phyloP scores from a whole-genome alignment of 2,113 vertebrate species.

The Forbesichthys papilliferus region DNA sequence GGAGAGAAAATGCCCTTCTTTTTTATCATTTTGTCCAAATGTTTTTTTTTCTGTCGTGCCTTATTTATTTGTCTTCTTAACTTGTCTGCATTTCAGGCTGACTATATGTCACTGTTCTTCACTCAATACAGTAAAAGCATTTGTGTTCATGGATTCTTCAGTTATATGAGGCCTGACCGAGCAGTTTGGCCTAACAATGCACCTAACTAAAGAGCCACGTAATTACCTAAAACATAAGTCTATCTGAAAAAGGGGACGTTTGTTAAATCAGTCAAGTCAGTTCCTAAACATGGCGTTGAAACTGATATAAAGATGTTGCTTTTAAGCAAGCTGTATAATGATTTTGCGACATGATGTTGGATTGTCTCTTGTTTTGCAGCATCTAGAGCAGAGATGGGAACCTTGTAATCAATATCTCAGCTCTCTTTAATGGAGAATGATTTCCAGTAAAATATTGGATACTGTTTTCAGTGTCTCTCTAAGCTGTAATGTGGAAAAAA shows the following conservation, averaged over 20 bases:
- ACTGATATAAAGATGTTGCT: conserved; percentile 2
- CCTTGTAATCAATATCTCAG: conserved; percentile 13
- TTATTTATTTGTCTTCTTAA: neutral
- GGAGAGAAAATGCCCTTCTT: conserved; percentile 31
- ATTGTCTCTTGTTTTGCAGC: conserved; percentile 3
- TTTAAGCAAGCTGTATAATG: neutral
- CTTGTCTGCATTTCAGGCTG: neutral
- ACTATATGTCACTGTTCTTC: neutral
- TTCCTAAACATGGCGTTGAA: neutral
- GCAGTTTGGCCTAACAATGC: no score
- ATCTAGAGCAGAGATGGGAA: conserved; percentile 18
- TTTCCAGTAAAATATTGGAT: conserved; percentile 11
- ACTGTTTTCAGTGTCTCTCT: conserved; percentile 6
- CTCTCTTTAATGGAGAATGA: conserved; percentile 23
- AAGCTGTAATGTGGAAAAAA: neutral
- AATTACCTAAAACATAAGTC: no score
- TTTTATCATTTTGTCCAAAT: conserved; percentile 32
- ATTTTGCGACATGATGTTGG: neutral
- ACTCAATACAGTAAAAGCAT: neutral
- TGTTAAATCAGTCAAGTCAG: neutral
- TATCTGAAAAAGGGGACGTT: no score
- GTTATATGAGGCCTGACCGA: neutral
- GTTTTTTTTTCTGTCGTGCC: neutral
- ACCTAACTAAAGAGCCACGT: no score
- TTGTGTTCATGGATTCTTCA: no score